phyloP scores from a whole-genome alignment of 2,797 vertebrate species.

The Ptychobarbus kaznakovi region DNA sequence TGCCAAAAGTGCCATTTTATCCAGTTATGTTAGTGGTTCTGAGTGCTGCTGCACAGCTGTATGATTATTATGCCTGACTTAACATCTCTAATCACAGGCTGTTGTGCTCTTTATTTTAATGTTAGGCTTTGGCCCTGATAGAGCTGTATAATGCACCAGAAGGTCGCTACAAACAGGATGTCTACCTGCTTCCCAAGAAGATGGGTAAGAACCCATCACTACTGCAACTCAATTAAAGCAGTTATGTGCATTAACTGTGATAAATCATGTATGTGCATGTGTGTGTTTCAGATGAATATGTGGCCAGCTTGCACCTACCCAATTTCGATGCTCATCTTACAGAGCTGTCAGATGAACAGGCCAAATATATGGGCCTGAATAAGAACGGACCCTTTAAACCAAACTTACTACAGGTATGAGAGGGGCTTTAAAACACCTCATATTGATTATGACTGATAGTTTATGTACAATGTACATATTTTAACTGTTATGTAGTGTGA shows the following conservation, averaged over 20 bases:
- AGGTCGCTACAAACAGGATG: constrained; percentile 97
- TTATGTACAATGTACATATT: neutral
- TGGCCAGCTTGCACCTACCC: constrained; percentile 94
- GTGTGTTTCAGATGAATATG: constrained; percentile 88
- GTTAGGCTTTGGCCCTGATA: constrained; percentile 92
- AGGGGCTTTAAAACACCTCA: neutral
- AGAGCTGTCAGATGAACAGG: constrained; percentile 87
- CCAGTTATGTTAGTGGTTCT: constrained; percentile 12
- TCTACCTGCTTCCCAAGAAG: constrained; percentile 96
- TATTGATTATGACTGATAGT: neutral
- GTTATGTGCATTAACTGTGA: neutral
- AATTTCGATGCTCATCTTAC: constrained; percentile 91
- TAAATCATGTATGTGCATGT: constrained; percentile 23
- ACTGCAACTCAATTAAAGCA: neutral
- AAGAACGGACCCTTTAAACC: constrained; percentile 91
- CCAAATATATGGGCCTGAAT: constrained; percentile 89
- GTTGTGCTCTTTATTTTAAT: constrained; percentile 46
- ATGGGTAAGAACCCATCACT: constrained; percentile 84
- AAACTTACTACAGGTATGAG: constrained; percentile 87
- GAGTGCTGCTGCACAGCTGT: constrained; percentile 20
- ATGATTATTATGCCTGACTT: neutral
- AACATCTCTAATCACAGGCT: constrained; percentile 27
- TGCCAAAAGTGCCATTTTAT: neutral
- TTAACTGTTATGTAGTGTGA: neutral
- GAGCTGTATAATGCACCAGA: constrained; percentile 97